Evolutionary conservation across 2,797 vertebrate species (phyloP).

Genomic region (Premnoplex brunnescens): DNA sequence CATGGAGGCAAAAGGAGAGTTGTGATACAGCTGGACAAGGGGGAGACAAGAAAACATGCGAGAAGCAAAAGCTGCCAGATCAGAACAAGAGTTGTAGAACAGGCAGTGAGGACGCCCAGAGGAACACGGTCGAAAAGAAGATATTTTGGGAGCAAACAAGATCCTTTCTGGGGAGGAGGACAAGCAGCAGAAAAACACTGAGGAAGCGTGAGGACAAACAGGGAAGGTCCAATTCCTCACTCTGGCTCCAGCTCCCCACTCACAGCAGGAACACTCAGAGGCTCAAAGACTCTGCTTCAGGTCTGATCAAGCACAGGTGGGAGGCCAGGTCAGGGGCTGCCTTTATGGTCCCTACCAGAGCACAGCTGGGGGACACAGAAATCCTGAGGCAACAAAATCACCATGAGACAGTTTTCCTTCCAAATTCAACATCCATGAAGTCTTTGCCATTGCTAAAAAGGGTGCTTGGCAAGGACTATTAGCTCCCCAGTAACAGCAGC

Average conservation of each 20-base stretch:
- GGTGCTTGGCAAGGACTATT: too few relatives aligned
- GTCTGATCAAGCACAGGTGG: too few relatives aligned
- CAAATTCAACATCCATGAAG: background rate
- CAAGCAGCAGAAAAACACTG: background rate
- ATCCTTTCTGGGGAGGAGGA: background rate
- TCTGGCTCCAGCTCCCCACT: background rate
- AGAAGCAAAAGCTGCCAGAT: background rate
- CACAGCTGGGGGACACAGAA: too few relatives aligned
- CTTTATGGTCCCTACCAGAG: too few relatives aligned
- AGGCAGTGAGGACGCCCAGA: background rate
- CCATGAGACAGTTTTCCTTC: background rate
- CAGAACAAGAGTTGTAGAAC: background rate
- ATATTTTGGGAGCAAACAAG: background rate
- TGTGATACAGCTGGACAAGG: accelerated
- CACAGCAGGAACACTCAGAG: too few relatives aligned
- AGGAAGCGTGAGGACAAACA: background rate
- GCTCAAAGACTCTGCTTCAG: too few relatives aligned
- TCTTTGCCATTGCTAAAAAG: too few relatives aligned
- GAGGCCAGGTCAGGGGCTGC: too few relatives aligned
- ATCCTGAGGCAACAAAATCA: background rate
- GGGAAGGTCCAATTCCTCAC: background rate
- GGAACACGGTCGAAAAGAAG: background rate
- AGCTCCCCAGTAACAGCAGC: too few relatives aligned
- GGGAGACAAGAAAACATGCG: accelerated
- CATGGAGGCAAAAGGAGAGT: background rate